phyloP scores from a whole-genome alignment of 1,140 invertebrate genomes.

The Copidosoma floridanum region DNA sequence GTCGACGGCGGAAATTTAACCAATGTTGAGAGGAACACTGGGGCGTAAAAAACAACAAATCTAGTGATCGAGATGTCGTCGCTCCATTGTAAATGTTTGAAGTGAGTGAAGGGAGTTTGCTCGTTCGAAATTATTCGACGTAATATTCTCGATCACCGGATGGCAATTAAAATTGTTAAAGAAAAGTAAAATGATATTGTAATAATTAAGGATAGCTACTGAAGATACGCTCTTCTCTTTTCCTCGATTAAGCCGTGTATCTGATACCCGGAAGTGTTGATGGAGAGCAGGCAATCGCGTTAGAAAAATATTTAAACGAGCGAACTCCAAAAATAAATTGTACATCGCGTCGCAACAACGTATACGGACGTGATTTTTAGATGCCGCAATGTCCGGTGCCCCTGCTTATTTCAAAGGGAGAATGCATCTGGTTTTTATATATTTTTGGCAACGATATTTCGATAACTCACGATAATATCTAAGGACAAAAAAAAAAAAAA shows the following conservation, averaged over 20 bases:
- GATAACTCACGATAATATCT: slow-evolving; percentile 54
- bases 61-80: too few species aligned
- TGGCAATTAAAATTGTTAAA: neutral
- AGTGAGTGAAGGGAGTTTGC: too few species aligned
- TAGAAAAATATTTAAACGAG: slow-evolving; percentile 8
- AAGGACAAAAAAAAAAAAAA: slow-evolving; percentile 46
- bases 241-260: slow-evolving; percentile 25
- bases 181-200: slow-evolving; percentile 12
- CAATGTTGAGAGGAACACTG: slow-evolving; percentile 29
- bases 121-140: too few species aligned
- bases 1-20: slow-evolving; percentile 12
- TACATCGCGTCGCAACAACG: slow-evolving; percentile 28
- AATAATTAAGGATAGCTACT: neutral
- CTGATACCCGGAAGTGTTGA: slow-evolving; percentile 23
- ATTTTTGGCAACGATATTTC: slow-evolving; percentile 59
- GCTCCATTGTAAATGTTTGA: slow-evolving; percentile 46
- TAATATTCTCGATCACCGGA: too few species aligned
- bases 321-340: slow-evolving; percentile 9
- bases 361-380: slow-evolving; percentile 23
- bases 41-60: too few species aligned
- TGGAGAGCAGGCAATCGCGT: too few species aligned
- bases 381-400: slow-evolving; percentile 41
- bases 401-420: slow-evolving; percentile 54
- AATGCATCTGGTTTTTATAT: slow-evolving; percentile 56
- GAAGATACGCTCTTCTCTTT: slow-evolving; percentile 25